Evolutionary conservation across 2,113 vertebrate species (phyloP).

Genomic region (Crocuta crocuta): DNA sequence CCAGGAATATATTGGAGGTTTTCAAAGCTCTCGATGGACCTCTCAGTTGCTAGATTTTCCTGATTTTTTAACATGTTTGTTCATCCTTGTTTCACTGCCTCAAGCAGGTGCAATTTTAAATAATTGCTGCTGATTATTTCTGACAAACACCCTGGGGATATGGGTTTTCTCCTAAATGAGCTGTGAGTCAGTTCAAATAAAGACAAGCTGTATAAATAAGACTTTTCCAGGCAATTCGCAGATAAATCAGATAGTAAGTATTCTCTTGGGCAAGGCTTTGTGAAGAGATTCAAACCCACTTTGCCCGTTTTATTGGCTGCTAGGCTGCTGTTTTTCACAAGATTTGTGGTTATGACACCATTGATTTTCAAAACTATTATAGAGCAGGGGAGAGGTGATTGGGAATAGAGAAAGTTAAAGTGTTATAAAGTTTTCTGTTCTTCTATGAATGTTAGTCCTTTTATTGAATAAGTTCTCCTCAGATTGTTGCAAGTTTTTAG

Average conservation of each 20-base stretch:
- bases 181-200: conserved; percentile 4
- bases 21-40: not conserved
- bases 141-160: not conserved
- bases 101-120: conserved; percentile 19
- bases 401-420: not conserved
- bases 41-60: not conserved
- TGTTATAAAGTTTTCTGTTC: not conserved
- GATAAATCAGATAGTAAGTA: not conserved
- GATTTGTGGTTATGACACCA: not conserved
- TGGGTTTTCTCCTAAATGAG: not conserved
- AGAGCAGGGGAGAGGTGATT: not conserved
- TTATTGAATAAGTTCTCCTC: not conserved
- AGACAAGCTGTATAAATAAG: not conserved
- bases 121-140: conserved; percentile 29
- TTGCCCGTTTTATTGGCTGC: not conserved
- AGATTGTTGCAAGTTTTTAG: not conserved
- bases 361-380: not conserved
- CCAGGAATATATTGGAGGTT: not conserved
- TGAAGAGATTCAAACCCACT: not conserved
- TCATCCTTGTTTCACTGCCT: not conserved
- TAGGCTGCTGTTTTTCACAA: not conserved
- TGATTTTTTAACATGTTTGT: not conserved
- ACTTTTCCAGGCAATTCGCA: not conserved
- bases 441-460: not conserved
- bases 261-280: not conserved